phyloP scores from a whole-genome alignment of 2,113 vertebrate species.

The Tachycineta bicolor region DNA sequence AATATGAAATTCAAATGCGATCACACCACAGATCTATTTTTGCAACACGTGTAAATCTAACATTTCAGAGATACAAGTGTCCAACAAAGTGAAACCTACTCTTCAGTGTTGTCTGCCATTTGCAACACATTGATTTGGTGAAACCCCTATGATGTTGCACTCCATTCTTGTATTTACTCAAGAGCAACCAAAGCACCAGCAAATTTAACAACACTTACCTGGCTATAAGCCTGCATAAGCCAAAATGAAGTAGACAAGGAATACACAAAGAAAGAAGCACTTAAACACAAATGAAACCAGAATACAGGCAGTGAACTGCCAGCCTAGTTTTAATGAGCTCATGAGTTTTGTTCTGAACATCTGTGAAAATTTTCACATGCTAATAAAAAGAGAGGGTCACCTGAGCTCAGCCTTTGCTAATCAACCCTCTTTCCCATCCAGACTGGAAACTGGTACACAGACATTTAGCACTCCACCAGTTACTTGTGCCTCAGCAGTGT shows the following conservation, averaged over 20 bases:
- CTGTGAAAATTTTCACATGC: neutral
- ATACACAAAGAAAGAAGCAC: neutral
- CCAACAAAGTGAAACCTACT: neutral
- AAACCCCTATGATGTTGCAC: neutral
- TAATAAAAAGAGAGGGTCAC: neutral
- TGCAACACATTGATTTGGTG: neutral
- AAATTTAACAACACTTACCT: neutral
- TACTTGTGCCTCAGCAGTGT: neutral
- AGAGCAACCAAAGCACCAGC: neutral
- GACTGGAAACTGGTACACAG: rapidly evolving
- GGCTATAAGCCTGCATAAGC: neutral
- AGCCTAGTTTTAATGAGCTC: neutral
- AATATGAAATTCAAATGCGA: neutral
- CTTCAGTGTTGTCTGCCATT: neutral
- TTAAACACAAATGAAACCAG: neutral
- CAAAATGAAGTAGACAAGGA: neutral
- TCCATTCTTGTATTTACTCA: neutral
- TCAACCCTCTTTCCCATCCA: neutral
- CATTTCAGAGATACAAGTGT: neutral
- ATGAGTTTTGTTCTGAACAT: neutral
- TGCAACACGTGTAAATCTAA: neutral
- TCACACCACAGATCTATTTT: neutral
- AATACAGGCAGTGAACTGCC: neutral
- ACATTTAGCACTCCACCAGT: neutral
- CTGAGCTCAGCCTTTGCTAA: neutral